These are phyloP conservation scores for Onychomys arenicola DNA, from an alignment of 2,797 vertebrate species.

Conservation along the genomic window DNA sequence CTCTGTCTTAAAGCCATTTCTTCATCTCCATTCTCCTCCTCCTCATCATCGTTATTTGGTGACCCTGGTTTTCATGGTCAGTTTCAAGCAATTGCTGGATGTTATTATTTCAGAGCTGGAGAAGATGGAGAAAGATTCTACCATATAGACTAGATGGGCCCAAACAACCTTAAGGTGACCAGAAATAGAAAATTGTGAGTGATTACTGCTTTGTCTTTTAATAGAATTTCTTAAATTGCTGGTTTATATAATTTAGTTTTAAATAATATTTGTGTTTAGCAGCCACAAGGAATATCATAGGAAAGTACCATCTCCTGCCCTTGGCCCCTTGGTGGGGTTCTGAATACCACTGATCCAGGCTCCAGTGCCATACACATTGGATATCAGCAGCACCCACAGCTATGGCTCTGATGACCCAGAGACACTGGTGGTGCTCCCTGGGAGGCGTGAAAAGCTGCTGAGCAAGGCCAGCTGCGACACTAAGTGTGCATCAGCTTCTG, in stretches of 20 bases:
- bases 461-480: not conserved
- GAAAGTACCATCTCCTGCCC: not conserved
- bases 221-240: not conserved
- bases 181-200: not conserved
- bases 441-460: not conserved
- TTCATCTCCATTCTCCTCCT: not conserved
- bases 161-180: not conserved
- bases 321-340: fast-evolving
- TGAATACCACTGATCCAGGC: not conserved
- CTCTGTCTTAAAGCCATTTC: not conserved
- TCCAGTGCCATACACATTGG: fast-evolving
- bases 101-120: not conserved
- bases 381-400: not conserved
- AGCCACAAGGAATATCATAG: not conserved
- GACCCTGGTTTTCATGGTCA: not conserved
- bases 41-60: not conserved
- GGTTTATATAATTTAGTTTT: constrained; percentile 18
- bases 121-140: not conserved
- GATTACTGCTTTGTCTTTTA: not conserved
- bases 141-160: not conserved
- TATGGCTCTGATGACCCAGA: not conserved
- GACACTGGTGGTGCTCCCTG: no score
- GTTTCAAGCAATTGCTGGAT: not conserved
- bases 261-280: not conserved
- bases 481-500: not conserved